A percentile compares a stretch with the other conserved stretches of the same genome.
Conservation (phyloP, 2,888 invertebrate species). For the Limnephilus marmoratus region DNA sequence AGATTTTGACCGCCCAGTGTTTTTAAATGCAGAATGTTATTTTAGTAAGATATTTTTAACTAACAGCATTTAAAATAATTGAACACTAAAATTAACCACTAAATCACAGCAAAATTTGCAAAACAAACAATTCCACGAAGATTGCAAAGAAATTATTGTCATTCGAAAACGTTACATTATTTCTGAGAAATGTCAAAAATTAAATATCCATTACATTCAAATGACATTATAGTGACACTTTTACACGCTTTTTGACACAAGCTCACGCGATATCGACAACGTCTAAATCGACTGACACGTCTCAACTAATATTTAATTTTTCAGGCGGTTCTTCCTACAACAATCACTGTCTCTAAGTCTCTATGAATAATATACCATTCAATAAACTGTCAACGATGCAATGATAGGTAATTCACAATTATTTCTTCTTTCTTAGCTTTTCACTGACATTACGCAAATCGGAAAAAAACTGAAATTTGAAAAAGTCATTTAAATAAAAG, state of each 20-base stretch:
- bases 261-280: conserved; percentile 29
- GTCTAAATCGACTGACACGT: conserved; percentile 20
- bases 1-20: not conserved
- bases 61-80: not conserved
- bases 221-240: conserved; percentile 59
- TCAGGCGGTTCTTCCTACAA: not conserved
- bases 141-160: not conserved
- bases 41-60: not conserved
- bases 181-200: not conserved
- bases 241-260: conserved; percentile 61
- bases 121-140: not conserved
- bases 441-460: not conserved
- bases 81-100: not conserved
- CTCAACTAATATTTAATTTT: conserved; percentile 41
- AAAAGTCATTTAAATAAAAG: conserved; percentile 11
- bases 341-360: conserved; percentile 31
- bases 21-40: not conserved
- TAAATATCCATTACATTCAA: conserved; percentile 70
- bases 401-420: not conserved
- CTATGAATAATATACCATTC: not conserved
- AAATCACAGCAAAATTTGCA: conserved; percentile 25
- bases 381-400: conserved; percentile 45
- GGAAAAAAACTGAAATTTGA: not conserved
- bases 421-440: not conserved
- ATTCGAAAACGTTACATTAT: not conserved